A percentile compares a stretch with the other conserved stretches of the same genome.
phyloP scores from a whole-genome alignment of 2,113 vertebrate species.

The Onychostruthus taczanowskii region DNA sequence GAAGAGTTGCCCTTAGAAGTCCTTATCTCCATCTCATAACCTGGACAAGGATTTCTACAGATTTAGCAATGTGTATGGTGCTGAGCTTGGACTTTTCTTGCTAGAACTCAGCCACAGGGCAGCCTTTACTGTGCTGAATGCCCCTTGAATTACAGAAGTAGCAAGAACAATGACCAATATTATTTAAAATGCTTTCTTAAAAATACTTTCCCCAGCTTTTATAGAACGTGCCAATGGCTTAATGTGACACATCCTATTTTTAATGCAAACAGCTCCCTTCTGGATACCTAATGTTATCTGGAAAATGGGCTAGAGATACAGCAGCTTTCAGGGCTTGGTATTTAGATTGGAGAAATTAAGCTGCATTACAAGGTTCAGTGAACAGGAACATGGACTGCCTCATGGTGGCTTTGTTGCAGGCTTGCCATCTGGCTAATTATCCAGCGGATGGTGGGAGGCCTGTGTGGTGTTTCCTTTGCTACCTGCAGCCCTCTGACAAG shows the following conservation, averaged over 20 bases:
- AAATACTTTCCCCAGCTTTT: not conserved
- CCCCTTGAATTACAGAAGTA: not conserved
- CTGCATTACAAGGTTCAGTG: conserved; percentile 52
- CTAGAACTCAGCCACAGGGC: not conserved
- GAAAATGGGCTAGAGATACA: conserved; percentile 24
- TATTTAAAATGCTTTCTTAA: not conserved
- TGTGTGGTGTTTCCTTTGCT: not conserved
- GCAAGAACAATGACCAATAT: not conserved
- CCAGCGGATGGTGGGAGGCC: rapidly evolving
- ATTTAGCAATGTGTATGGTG: not conserved
- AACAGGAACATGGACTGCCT: conserved; percentile 26
- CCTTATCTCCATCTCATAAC: not conserved
- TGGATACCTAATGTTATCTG: conserved; percentile 25
- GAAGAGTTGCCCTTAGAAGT: not conserved
- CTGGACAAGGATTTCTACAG: not conserved
- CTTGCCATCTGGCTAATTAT: conserved; percentile 43
- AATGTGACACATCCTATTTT: conserved; percentile 54
- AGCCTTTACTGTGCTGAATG: not conserved
- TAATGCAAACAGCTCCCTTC: conserved; percentile 34
- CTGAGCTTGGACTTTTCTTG: not conserved
- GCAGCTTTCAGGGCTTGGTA: conserved; percentile 51
- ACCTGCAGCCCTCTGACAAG: not conserved
- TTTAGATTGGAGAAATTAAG: conserved; percentile 65
- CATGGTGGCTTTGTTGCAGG: conserved; percentile 35
- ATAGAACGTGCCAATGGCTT: conserved; percentile 16